Evolutionary conservation across 2,888 invertebrate species (phyloP).

Genomic region (Microlaimidae sp.): DNA sequence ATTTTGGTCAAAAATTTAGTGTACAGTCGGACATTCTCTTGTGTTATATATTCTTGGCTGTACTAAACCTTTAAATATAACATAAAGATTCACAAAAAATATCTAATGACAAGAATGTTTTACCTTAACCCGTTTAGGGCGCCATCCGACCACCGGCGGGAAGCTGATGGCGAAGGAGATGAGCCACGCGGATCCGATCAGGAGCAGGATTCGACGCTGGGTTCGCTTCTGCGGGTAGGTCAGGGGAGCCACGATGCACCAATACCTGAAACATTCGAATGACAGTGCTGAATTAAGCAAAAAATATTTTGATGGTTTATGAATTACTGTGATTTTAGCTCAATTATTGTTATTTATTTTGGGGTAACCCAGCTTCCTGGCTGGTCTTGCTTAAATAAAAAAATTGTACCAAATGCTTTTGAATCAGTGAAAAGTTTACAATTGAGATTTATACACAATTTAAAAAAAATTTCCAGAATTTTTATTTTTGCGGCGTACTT

Average conservation of each 20-base stretch:
- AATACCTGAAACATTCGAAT: constrained; percentile 26
- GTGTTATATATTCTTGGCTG: no score
- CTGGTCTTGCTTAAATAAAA: no score
- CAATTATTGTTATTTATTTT: no score
- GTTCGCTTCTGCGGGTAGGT: constrained; percentile 22
- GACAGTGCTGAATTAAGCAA: not conserved
- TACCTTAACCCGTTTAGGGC: constrained; percentile 25
- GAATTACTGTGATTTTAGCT: no score
- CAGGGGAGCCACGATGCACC: constrained; percentile 30
- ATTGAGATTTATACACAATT: no score
- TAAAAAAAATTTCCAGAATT: no score
- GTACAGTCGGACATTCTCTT: no score
- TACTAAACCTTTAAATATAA: constrained; percentile 2
- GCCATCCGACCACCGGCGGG: constrained; percentile 33
- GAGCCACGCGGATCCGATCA: constrained; percentile 21
- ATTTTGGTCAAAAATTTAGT: no score
- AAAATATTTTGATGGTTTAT: not conserved
- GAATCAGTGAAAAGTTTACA: no score
- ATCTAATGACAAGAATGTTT: constrained; percentile 13
- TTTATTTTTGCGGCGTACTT: no score
- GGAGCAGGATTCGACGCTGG: not conserved
- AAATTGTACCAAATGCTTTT: no score
- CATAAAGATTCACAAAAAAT: constrained; percentile 5
- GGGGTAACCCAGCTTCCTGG: no score
- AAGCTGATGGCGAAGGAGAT: constrained; percentile 31